phyloP scores from a whole-genome alignment of 2,797 vertebrate genomes.

The Mastacembelus armatus region DNA sequence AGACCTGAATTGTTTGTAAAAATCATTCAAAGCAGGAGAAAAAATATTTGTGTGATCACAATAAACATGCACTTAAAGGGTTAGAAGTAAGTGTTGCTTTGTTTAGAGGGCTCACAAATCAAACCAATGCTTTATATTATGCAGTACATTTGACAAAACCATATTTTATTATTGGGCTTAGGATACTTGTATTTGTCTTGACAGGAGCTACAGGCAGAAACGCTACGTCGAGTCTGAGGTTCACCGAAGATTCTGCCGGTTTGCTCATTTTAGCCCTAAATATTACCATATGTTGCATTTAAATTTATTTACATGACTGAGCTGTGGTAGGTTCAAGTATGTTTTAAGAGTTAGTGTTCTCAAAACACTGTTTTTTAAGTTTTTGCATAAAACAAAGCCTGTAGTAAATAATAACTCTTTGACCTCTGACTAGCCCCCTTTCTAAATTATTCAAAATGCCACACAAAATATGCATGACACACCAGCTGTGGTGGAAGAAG shows the following conservation, averaged over 20 bases:
- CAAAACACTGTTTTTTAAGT: not conserved
- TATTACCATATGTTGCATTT: conserved; percentile 13
- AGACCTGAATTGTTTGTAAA: too few relatives aligned
- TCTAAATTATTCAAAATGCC: not conserved
- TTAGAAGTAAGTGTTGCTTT: too few relatives aligned
- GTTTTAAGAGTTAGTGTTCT: not conserved
- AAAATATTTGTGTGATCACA: too few relatives aligned
- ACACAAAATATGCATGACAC: not conserved
- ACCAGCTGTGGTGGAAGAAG: not conserved
- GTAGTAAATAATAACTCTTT: not conserved
- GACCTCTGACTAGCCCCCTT: not conserved
- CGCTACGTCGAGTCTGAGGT: conserved; percentile 84
- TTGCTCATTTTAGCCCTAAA: conserved; percentile 53
- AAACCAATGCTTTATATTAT: not conserved
- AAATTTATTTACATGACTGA: too few relatives aligned
- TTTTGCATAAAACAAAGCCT: not conserved
- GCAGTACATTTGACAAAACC: not conserved
- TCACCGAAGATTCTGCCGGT: conserved; percentile 87
- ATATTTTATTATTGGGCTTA: not conserved
- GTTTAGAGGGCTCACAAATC: not conserved
- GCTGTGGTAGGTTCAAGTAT: too few relatives aligned
- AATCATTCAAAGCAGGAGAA: too few relatives aligned
- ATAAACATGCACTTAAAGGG: too few relatives aligned
- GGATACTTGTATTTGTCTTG: conserved; percentile 14
- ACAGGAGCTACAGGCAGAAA: conserved; percentile 84